Conservation (phyloP, 2,113 vertebrate species). For the Cynocephalus volans region DNA sequence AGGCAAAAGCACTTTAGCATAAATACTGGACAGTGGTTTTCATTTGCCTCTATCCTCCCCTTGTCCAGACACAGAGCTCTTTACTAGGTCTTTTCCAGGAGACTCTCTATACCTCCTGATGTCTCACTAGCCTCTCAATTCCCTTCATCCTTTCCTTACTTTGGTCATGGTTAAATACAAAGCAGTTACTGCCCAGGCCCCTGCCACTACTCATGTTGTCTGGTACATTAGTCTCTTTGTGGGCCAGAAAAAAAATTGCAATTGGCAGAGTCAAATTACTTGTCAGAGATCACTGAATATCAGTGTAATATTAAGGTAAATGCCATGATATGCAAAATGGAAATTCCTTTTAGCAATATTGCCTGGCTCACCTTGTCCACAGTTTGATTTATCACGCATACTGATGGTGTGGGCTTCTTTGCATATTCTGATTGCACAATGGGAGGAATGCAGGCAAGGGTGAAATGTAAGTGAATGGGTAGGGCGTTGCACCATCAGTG, state of each 20-base stretch:
- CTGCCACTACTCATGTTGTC: not conserved
- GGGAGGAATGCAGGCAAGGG: not conserved
- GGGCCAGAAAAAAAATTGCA: not conserved
- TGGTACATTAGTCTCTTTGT: not conserved
- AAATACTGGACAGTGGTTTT: not conserved
- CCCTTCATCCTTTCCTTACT: not conserved
- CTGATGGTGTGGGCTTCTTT: not conserved
- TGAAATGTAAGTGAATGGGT: conserved; percentile 41
- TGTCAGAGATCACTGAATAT: conserved; percentile 61
- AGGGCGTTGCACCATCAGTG: not conserved
- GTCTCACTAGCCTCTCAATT: not conserved
- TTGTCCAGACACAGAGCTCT: not conserved
- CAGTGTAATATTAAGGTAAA: conserved; percentile 41
- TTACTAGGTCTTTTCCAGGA: not conserved
- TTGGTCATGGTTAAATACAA: not conserved
- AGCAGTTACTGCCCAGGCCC: not conserved
- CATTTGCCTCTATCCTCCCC: not conserved
- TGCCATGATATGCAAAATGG: conserved; percentile 51
- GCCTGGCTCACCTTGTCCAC: not conserved
- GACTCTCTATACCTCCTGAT: not conserved
- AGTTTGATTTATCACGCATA: conserved; percentile 38
- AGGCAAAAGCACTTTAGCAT: not conserved
- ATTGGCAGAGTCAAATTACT: conserved; percentile 21
- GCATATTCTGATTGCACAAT: not conserved
- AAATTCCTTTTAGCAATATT: conserved; percentile 54